Evolutionary conservation across 2,888 invertebrate species (phyloP).

Genomic region (Trissolcus brochymenae): DNA sequence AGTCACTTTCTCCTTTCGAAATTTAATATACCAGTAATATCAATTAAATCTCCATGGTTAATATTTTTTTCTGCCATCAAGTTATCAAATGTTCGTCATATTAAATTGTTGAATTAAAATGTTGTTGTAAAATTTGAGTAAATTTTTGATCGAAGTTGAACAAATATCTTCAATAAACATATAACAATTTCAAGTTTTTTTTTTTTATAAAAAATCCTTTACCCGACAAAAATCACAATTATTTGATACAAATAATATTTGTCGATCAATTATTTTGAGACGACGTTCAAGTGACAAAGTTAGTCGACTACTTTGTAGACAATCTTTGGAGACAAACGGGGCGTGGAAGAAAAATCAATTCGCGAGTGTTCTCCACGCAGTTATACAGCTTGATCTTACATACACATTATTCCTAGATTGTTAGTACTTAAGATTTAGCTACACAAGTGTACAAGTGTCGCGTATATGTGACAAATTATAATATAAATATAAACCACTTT

Average conservation of each 20-base stretch:
- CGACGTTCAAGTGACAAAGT: constrained; percentile 44
- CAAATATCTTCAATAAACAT: constrained; percentile 13
- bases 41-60: too few species aligned
- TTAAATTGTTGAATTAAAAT: too few species aligned
- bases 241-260: constrained; percentile 55
- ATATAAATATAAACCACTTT: constrained; percentile 53
- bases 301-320: constrained; percentile 51
- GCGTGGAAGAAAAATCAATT: constrained; percentile 56
- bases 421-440: constrained; percentile 44
- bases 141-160: neutral
- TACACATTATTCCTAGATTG: constrained; percentile 48
- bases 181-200: too few species aligned
- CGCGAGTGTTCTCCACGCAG: constrained; percentile 51
- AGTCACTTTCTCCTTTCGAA: too few species aligned
- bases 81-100: too few species aligned
- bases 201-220: too few species aligned
- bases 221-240: constrained; percentile 28
- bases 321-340: constrained; percentile 62
- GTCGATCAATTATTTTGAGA: constrained; percentile 42
- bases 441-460: constrained; percentile 54
- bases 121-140: too few species aligned
- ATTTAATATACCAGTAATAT: too few species aligned
- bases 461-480: constrained; percentile 43
- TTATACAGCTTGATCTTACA: constrained; percentile 49
- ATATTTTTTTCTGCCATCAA: too few species aligned